Percentiles rank a stretch among this genome's conserved stretches.
phyloP scores from a whole-genome alignment of 2,797 vertebrate species.

The Sorex maritimensis region DNA sequence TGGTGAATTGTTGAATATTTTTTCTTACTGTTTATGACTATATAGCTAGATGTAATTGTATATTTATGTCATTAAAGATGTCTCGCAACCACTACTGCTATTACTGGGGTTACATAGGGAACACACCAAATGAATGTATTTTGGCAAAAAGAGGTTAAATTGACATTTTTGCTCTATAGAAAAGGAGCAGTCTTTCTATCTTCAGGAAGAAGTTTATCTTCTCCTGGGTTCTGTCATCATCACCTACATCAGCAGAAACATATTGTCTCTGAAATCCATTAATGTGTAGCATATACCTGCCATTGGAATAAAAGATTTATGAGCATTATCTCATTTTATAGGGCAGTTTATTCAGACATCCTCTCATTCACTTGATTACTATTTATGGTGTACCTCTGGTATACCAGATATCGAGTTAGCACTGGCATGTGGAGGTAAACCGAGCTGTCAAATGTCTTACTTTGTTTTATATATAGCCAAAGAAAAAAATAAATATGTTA shows the following conservation, averaged over 20 bases:
- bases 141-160: background rate
- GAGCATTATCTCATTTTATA: constrained; percentile 81
- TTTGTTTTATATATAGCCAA: background rate
- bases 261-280: constrained; percentile 70
- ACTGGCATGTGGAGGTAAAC: constrained; percentile 5
- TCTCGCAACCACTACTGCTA: background rate
- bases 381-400: constrained; percentile 72
- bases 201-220: constrained; percentile 5
- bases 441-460: constrained; percentile 2
- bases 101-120: background rate
- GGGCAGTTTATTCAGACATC: constrained; percentile 82
- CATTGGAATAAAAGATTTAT: constrained; percentile 78
- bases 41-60: background rate
- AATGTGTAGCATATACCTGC: constrained; percentile 57
- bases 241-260: constrained; percentile 46
- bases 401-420: constrained; percentile 59
- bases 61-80: background rate
- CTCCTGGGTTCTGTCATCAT: constrained; percentile 46
- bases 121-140: background rate
- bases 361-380: constrained; percentile 81
- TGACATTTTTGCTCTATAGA: background rate
- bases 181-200: background rate
- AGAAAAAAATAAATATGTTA: constrained; percentile 27
- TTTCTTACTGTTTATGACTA: constrained; percentile 26
- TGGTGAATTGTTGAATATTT: constrained; percentile 23